phyloP scores from a whole-genome alignment of 1,140 invertebrate species.

The Gryllus bimaculatus region DNA sequence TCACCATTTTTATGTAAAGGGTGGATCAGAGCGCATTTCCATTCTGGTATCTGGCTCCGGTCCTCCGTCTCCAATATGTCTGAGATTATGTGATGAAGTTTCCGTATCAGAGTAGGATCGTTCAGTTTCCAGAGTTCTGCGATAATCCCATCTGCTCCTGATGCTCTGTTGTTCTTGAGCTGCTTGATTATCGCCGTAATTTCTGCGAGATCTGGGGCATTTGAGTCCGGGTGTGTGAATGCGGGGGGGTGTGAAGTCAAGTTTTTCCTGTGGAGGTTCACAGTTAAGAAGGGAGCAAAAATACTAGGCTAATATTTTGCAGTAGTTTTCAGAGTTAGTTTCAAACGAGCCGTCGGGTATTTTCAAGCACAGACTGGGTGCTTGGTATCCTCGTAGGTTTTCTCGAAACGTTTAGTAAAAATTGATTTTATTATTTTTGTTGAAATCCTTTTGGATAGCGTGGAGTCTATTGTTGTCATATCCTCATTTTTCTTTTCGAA shows the following conservation, averaged over 20 bases:
- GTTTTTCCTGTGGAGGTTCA: constrained; percentile 6
- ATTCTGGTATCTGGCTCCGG: constrained; percentile 8
- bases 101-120: neutral
- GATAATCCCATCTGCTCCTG: constrained; percentile 6
- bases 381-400: constrained; percentile 1
- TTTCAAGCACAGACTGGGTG: constrained; percentile 12
- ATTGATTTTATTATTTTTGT: neutral
- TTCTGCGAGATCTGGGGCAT: constrained; percentile 13
- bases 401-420: neutral
- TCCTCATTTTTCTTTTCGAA: constrained; percentile 12
- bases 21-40: constrained; percentile 7
- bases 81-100: constrained; percentile 7
- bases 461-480: constrained; percentile 11
- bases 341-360: neutral
- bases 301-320: constrained; percentile 7
- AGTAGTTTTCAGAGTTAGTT: neutral
- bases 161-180: constrained; percentile 11
- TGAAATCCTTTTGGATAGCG: neutral
- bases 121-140: neutral
- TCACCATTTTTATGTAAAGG: constrained; percentile 6
- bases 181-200: constrained; percentile 19
- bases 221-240: too few relatives aligned
- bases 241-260: neutral
- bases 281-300: constrained; percentile 3
- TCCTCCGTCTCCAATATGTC: constrained; percentile 7